Conservation (phyloP, 1,140 invertebrate species). For the Drosophila erecta region DNA sequence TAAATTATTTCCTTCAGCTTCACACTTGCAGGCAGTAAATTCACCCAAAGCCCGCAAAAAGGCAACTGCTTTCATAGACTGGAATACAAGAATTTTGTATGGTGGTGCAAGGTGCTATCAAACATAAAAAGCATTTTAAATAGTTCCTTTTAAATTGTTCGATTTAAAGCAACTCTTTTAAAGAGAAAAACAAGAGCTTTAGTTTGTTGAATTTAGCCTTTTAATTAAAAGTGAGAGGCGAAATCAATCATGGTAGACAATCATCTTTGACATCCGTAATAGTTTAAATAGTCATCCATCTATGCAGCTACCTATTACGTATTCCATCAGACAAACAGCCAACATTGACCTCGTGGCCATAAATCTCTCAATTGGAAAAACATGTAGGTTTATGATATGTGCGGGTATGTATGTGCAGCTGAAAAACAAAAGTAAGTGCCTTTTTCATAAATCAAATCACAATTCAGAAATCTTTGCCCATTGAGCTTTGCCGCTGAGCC, state of each 20-base stretch:
- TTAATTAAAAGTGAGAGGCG: neutral
- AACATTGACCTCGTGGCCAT: constrained; percentile 45
- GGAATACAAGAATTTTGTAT: no score
- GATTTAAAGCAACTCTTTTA: neutral
- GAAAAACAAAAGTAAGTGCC: constrained; percentile 19
- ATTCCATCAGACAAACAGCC: constrained; percentile 33
- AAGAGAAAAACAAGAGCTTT: neutral
- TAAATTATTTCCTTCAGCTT: constrained; percentile 9
- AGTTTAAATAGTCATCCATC: constrained; percentile 34
- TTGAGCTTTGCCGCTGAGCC: constrained; percentile 29
- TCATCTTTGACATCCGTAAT: constrained; percentile 12
- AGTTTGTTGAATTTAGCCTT: neutral
- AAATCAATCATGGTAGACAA: constrained; percentile 12
- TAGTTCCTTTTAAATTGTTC: no score
- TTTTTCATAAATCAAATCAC: constrained; percentile 63
- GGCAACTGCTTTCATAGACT: neutral
- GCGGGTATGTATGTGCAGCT: neutral
- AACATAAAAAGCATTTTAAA: no score
- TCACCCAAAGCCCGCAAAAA: no score
- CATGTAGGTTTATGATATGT: neutral
- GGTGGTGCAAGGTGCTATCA: no score
- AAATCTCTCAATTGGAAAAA: constrained; percentile 45
- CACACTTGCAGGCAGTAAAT: neutral
- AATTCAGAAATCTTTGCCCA: constrained; percentile 29
- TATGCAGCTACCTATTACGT: constrained; percentile 1